phyloP scores from a whole-genome alignment of 2,888 invertebrate species.

The Napeogenes sylphis region DNA sequence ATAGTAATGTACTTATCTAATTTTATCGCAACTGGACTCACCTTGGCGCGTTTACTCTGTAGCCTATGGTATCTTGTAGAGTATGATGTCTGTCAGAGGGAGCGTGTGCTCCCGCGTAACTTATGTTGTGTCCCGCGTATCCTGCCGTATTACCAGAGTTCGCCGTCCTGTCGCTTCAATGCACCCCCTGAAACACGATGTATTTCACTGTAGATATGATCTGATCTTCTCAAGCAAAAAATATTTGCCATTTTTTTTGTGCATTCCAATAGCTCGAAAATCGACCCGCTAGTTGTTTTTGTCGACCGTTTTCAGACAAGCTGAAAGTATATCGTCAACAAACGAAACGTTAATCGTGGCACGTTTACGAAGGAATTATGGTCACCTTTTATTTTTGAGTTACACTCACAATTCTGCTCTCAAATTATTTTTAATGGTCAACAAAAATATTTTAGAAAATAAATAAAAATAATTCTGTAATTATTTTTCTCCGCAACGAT shows the following conservation, averaged over 20 bases:
- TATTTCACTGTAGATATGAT: slow-evolving; percentile 49
- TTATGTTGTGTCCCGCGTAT: slow-evolving; percentile 70
- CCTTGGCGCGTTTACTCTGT: slow-evolving; percentile 81
- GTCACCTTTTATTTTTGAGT: slow-evolving; percentile 23
- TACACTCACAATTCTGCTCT: background rate
- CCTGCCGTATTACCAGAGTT: slow-evolving; percentile 81
- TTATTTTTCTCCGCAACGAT: slow-evolving; percentile 39
- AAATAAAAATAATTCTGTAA: background rate
- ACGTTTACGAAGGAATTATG: slow-evolving; percentile 25
- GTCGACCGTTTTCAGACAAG: slow-evolving; percentile 54
- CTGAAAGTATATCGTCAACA: slow-evolving; percentile 56
- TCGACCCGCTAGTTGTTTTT: slow-evolving; percentile 38
- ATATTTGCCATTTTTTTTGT: slow-evolving; percentile 27
- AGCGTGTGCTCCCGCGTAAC: slow-evolving; percentile 69
- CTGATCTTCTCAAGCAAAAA: slow-evolving; percentile 24
- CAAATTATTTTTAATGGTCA: background rate
- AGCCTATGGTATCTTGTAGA: slow-evolving; percentile 75
- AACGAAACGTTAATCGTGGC: slow-evolving; percentile 61
- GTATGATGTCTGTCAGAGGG: slow-evolving; percentile 72
- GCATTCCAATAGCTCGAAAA: slow-evolving; percentile 22
- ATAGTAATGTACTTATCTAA: slow-evolving; percentile 1
- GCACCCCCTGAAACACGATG: slow-evolving; percentile 78
- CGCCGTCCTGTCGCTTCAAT: slow-evolving; percentile 85
- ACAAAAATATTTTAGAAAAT: background rate
- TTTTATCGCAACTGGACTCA: slow-evolving; percentile 56